Evolutionary conservation across 2,797 vertebrate species (phyloP), one percentile per base, ranked within the genome.

Genomic region (Tragelaphus eurycerus): DNA sequence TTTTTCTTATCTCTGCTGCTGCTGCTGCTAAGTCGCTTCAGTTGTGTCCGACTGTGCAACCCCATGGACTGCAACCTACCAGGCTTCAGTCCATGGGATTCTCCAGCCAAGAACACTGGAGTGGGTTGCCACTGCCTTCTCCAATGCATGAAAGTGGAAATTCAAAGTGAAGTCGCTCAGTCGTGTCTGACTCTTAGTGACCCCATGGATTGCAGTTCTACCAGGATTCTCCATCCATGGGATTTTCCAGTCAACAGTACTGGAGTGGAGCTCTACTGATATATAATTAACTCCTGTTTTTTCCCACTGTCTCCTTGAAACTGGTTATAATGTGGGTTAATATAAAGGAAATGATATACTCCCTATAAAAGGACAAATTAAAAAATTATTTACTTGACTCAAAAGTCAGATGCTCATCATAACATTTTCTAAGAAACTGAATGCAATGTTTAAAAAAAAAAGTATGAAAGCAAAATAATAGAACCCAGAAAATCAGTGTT

Each of bases 41-140:
- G 23, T 57, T 0, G 9, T 57, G 23, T 57, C 55, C 9, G 4
- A 57, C 9, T 57, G 23, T 25, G 55, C 1, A 0, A 57, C 55
- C 55, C 55, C 25, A 27, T 2, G 1, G 23, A 12, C 57, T 7
- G 9, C 55, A 57, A 10, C 55, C 4, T 2, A 25, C 55, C 55
- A 25, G 55, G 55, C 55, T 27, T 10, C 46, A 48, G 9, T 25
- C 21, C 57, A 10, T 25, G 57, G 21, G 57, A 25, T 25, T 59
- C 23, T 59, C 57, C 57, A 59, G 57, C 23, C 23, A 59, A 25
- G 23, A 59, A 25, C 23, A 57, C 55, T 57, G 23, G 55, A 25
- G 23, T 25, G 10, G 23, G 10, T 11, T 57, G 23, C 48, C 48
- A 50, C 14, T 38, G 38, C 38, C 38, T 38, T 38, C 38, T 38